Evolutionary conservation across 2,113 vertebrate genomes (phyloP).

Genomic region (Anseranas semipalmata): DNA sequence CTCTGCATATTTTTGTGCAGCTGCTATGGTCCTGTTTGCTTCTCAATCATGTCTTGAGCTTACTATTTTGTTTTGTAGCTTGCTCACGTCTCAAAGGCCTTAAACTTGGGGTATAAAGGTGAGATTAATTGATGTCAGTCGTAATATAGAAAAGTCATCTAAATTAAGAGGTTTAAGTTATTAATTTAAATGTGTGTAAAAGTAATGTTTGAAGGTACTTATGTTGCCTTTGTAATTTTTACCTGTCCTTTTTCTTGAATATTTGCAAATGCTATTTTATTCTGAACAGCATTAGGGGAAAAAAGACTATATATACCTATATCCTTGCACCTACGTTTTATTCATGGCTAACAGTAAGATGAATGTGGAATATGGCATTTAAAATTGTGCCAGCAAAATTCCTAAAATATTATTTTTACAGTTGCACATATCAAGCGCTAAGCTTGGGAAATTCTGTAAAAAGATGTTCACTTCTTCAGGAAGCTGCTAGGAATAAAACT

Average conservation of each 20-base stretch:
- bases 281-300: background rate
- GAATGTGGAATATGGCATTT: background rate
- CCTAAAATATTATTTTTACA: background rate
- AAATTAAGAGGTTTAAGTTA: background rate
- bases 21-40: background rate
- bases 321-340: background rate
- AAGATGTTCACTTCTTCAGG: background rate
- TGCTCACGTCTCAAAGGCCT: background rate
- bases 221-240: background rate
- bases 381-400: background rate
- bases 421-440: background rate
- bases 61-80: background rate
- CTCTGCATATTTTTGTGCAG: background rate
- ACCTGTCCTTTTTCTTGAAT: background rate
- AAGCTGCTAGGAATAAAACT: background rate
- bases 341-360: background rate
- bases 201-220: background rate
- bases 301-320: background rate
- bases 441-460: background rate
- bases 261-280: background rate
- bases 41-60: background rate
- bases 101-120: background rate
- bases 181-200: fast-evolving
- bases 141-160: background rate
- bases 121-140: background rate